A percentile compares a stretch with the other conserved stretches of the same genome.
phyloP scores from a whole-genome alignment of 2,888 invertebrate genomes.

The Phaedon cochleariae region DNA sequence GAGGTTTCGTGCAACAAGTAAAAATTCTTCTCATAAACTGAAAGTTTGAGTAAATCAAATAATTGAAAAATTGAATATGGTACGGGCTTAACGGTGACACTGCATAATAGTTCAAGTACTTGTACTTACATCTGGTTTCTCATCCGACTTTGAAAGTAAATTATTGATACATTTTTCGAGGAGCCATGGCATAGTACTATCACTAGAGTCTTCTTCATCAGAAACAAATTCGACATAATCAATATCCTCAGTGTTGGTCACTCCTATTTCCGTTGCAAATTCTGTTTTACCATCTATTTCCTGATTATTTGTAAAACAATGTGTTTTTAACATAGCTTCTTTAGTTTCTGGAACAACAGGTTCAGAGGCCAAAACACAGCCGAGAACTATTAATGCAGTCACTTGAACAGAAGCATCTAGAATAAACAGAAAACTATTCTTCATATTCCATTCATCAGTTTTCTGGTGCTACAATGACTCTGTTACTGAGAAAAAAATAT shows the following conservation, averaged over 20 bases:
- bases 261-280: neutral
- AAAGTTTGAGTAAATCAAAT: too few relatives aligned
- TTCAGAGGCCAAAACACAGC: constrained; percentile 73
- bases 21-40: too few relatives aligned
- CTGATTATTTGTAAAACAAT: constrained; percentile 15
- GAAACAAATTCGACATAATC: constrained; percentile 59
- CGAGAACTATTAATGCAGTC: constrained; percentile 76
- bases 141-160: constrained; percentile 53
- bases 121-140: neutral
- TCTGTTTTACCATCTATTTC: constrained; percentile 14
- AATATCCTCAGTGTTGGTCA: constrained; percentile 45
- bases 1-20: too few relatives aligned
- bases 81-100: too few relatives aligned
- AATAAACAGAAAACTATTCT: constrained; percentile 17
- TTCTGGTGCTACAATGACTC: too few relatives aligned
- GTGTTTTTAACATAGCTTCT: constrained; percentile 62
- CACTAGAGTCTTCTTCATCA: constrained; percentile 44
- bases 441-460: too few relatives aligned
- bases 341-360: constrained; percentile 71
- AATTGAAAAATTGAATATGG: neutral
- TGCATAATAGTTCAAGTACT: neutral
- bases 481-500: too few relatives aligned
- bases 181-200: constrained; percentile 64
- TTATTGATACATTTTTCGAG: constrained; percentile 70
- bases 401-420: constrained; percentile 77